phyloP scores from a whole-genome alignment of 2,113 vertebrate species.

The Copsychus sechellarum region DNA sequence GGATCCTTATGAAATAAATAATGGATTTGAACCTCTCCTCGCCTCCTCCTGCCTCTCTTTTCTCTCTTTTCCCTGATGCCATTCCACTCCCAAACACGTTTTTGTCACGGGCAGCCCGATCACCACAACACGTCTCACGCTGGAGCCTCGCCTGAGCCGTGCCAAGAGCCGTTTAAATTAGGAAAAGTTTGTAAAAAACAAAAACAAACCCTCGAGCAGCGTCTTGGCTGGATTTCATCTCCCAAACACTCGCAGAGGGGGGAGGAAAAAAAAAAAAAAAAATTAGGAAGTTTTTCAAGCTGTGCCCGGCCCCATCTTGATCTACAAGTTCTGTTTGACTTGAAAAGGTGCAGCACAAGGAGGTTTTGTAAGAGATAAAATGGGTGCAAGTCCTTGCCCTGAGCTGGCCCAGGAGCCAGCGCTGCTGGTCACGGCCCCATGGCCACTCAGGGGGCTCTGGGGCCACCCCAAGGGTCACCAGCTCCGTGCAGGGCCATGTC shows the following conservation, averaged over 20 bases:
- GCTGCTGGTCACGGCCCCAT: background rate
- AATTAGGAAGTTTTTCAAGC: constrained; percentile 16
- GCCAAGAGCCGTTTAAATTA: background rate
- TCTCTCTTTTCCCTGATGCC: background rate
- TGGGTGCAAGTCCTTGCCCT: background rate
- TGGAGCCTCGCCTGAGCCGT: rapidly evolving
- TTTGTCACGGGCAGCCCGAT: background rate
- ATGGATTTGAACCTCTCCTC: background rate
- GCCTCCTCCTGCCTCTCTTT: background rate
- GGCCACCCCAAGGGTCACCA: background rate
- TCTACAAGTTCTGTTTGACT: background rate
- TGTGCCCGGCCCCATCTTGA: background rate
- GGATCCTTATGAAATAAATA: background rate
- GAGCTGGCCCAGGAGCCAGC: background rate
- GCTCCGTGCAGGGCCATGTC: background rate
- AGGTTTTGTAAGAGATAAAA: background rate
- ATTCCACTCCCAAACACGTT: background rate
- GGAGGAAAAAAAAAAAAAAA: too few relatives aligned
- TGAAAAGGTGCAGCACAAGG: background rate
- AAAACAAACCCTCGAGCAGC: background rate
- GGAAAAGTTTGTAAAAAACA: background rate
- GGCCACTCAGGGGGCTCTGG: background rate
- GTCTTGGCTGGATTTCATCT: background rate
- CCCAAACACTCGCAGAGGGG: rapidly evolving
- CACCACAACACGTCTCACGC: background rate